Base-by-base conservation (phyloP, 2,113 vertebrate species). In the Beaufortia kweichowensis region DNA sequence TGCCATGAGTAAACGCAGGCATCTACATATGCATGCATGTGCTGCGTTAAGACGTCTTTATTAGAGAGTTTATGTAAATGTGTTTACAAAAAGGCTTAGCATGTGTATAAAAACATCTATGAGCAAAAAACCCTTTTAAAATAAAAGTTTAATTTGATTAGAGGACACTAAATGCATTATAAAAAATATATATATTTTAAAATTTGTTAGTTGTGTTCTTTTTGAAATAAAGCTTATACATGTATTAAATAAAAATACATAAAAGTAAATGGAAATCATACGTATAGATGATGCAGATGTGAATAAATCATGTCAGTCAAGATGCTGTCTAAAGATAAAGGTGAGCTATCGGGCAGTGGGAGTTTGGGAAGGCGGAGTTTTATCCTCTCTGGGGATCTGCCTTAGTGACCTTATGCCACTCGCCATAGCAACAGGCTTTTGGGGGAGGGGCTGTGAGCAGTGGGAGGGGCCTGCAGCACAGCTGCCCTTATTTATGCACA, bases 401-500 rank as follows among this genome's bases (percentile, higher is more conserved):
- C 87, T 86, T 86, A 87, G 85, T 89, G 88, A 88, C 74, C 81
- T 77, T 71, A 83, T 76, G 81, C 81, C 81, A 83, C 81, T 83
- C 79, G 63, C 63, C 77, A 83, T 83, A 70, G 85, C 77, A 77
- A 80, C 84, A 85, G 35, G 48, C 80, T 80, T 71, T 59, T 76
- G 77, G 19, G 71, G 76, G 64, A 75, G 77, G 68, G 84, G 56
- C 59, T 81, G 86, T 85, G 63, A 65, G 63, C 56, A 56, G 68
- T 84, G 29, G 86, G 85, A 46, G 84, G 86, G 84, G 76, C 84
- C 66, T 79, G 86, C 80, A 80, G 89, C 91, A 94, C 95, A 95
- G 95, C 93, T 91, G 89, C 92, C 88, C 90, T 93, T 86, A 90
- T 94, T 94, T 93, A 88, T 90, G 93, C 94, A 92, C 90, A 86